A percentile compares a stretch with the other conserved stretches of the same genome.
phyloP scores from a whole-genome alignment of 2,888 invertebrate genomes.

The Amorpha juglandis region DNA sequence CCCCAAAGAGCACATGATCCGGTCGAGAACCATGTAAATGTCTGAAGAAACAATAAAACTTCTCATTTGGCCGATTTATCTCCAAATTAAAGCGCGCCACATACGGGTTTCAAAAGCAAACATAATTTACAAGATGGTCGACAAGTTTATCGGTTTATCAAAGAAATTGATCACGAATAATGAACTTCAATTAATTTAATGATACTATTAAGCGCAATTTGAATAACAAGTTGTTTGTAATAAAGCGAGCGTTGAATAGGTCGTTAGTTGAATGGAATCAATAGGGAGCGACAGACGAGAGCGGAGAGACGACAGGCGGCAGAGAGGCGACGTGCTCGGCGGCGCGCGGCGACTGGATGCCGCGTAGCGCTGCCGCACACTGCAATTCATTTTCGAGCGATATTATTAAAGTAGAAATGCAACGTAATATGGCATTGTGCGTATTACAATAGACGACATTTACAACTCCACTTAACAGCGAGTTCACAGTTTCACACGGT shows the following conservation, averaged over 20 bases:
- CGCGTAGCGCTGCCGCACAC: neutral
- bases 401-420: neutral
- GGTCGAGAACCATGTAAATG: too few species aligned
- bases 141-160: conserved; percentile 9
- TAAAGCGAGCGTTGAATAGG: conserved; percentile 15
- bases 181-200: conserved; percentile 16
- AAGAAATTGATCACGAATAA: conserved; percentile 6
- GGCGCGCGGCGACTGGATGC: neutral
- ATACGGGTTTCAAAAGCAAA: neutral
- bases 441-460: too few species aligned
- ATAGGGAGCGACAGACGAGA: conserved; percentile 1
- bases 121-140: neutral
- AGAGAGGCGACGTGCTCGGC: conserved; percentile 14
- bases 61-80: neutral
- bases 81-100: neutral
- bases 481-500: too few species aligned
- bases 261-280: conserved; percentile 18
- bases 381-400: neutral
- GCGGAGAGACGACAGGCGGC: neutral
- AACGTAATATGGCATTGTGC: too few species aligned
- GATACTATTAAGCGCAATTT: conserved; percentile 13
- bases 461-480: too few species aligned
- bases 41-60: too few species aligned
- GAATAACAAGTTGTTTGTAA: conserved; percentile 13
- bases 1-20: too few species aligned